Conservation (phyloP, 2,888 invertebrate species). For the Drosophila paramelanica region DNA sequence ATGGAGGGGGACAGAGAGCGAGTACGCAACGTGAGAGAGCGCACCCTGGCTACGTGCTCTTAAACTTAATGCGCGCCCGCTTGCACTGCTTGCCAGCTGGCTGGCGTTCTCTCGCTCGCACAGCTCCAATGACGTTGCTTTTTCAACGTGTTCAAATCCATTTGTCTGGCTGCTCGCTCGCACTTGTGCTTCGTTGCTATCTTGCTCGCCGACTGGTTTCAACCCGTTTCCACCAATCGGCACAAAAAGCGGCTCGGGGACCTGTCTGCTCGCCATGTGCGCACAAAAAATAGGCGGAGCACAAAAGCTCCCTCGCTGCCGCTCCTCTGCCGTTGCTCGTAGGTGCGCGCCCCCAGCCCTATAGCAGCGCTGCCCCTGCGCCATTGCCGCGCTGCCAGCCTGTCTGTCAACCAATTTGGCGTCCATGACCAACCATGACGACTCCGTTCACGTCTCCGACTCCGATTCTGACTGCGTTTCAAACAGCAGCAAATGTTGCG, state of each 20-base stretch:
- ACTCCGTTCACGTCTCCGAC: constrained; percentile 25
- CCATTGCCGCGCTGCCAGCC: constrained; percentile 60
- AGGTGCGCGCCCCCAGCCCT: constrained; percentile 30
- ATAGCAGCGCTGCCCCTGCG: constrained; percentile 52
- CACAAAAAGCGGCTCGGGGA: constrained; percentile 68
- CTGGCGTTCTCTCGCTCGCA: constrained; percentile 39
- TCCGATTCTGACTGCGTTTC: constrained; percentile 17
- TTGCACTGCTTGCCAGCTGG: constrained; percentile 29
- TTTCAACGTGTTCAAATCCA: constrained; percentile 24
- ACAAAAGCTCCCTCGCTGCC: constrained; percentile 33
- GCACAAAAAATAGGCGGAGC: constrained; percentile 74
- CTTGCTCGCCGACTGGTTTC: constrained; percentile 62
- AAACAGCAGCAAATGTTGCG: constrained; percentile 33
- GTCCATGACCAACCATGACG: constrained; percentile 83
- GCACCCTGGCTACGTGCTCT: constrained; percentile 36
- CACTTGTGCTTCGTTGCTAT: constrained; percentile 51
- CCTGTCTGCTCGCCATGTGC: constrained; percentile 52
- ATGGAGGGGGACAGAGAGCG: constrained; percentile 31
- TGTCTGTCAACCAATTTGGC: constrained; percentile 80
- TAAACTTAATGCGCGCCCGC: constrained; percentile 44
- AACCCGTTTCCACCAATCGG: constrained; percentile 72
- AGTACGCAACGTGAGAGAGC: constrained; percentile 2
- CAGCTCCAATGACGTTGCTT: constrained; percentile 40
- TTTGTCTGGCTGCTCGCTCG: constrained; percentile 45
- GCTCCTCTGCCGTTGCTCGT: constrained; percentile 13